phyloP scores from a whole-genome alignment of 64 coral and sea anemone genomes.

The Pocillopora verrucosa region DNA sequence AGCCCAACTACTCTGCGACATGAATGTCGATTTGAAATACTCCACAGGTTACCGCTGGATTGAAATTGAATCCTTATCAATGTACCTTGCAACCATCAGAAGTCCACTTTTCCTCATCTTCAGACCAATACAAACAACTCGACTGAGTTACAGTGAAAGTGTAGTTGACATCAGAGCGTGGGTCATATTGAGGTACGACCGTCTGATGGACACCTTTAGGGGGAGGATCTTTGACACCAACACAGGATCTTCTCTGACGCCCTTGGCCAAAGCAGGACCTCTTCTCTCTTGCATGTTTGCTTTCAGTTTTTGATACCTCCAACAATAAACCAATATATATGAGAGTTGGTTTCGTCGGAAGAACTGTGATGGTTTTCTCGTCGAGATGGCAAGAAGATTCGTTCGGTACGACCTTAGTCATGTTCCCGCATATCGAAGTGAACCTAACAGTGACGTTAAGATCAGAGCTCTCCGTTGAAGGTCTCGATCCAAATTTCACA shows the following conservation, averaged over 20 bases:
- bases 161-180: conserved; percentile 16
- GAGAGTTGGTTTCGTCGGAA: conserved; percentile 26
- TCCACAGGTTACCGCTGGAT: neutral
- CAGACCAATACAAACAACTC: conserved; percentile 48
- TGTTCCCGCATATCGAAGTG: conserved; percentile 13
- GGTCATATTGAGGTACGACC: neutral
- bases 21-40: too few species aligned
- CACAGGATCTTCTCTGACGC: conserved; percentile 57
- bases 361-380: conserved; percentile 10
- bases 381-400: conserved; percentile 19
- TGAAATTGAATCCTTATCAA: neutral
- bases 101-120: conserved; percentile 16
- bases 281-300: conserved; percentile 29
- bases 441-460: conserved; percentile 15
- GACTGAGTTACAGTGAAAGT: conserved; percentile 16
- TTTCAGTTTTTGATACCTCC: neutral
- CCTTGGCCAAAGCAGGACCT: conserved; percentile 57
- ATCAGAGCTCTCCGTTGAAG: conserved; percentile 34
- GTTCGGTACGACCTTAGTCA: neutral
- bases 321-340: conserved; percentile 60
- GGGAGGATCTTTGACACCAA: conserved; percentile 61
- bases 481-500: conserved; percentile 39
- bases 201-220: conserved; percentile 7
- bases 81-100: conserved; percentile 36
- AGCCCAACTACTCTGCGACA: too few species aligned